A percentile compares a stretch with the other conserved stretches of the same genome.
Conservation (phyloP, 1,140 invertebrate species). For the Scaptodrosophila lebanonensis region DNA sequence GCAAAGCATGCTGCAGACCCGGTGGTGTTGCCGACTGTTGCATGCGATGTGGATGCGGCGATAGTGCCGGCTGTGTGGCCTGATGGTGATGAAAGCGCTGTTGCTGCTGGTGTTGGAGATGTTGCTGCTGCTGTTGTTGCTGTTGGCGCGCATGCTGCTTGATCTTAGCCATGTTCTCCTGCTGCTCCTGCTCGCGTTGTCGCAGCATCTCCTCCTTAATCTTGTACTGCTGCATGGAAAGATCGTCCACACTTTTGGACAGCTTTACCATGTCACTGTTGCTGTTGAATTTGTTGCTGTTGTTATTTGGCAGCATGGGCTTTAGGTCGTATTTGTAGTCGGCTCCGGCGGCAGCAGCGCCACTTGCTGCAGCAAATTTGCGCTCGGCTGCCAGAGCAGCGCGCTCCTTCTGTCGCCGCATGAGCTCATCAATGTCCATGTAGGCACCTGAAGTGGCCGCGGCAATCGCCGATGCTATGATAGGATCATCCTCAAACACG, state of each 20-base stretch:
- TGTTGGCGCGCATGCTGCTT: constrained; percentile 68
- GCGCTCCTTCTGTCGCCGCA: constrained; percentile 66
- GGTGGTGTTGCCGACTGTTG: constrained; percentile 55
- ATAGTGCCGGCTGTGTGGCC: constrained; percentile 35
- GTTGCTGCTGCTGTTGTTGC: constrained; percentile 42
- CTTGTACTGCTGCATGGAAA: constrained; percentile 70
- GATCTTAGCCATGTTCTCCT: constrained; percentile 72
- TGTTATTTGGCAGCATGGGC: constrained; percentile 63
- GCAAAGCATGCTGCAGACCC: constrained; percentile 62
- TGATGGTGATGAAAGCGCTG: constrained; percentile 51
- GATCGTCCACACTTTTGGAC: constrained; percentile 70
- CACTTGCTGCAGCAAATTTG: constrained; percentile 60
- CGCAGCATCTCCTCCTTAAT: constrained; percentile 59
- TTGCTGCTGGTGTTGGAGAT: constrained; percentile 40
- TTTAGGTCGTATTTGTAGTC: constrained; percentile 71
- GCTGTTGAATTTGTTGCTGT: constrained; percentile 60
- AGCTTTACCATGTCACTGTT: constrained; percentile 66
- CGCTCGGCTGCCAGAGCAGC: constrained; percentile 58
- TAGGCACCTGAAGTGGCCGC: constrained; percentile 72
- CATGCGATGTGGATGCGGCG: constrained; percentile 57
- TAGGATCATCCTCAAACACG: constrained; percentile 76
- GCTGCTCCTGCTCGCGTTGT: constrained; percentile 64
- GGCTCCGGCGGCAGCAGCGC: constrained; percentile 25
- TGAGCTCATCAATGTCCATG: constrained; percentile 76
- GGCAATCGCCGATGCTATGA: constrained; percentile 75